phyloP scores from a whole-genome alignment of 1,140 invertebrate genomes.

The Myzus persicae region DNA sequence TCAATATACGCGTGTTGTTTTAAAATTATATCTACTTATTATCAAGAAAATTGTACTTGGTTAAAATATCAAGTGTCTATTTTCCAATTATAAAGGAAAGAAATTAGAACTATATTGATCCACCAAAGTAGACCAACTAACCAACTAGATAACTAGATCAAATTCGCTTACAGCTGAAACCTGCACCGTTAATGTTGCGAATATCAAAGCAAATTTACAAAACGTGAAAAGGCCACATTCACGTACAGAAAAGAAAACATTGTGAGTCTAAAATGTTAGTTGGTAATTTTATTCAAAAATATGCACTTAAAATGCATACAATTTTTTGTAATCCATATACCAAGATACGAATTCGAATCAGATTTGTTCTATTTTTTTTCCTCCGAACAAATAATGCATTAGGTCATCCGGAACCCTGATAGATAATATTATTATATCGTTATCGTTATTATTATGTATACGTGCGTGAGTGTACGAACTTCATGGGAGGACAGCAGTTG shows the following conservation, averaged over 20 bases:
- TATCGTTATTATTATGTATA: no score
- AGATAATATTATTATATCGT: no score
- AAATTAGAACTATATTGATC: background rate
- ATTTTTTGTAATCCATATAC: no score
- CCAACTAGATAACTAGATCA: no score
- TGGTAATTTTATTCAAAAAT: background rate
- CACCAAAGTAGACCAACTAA: background rate
- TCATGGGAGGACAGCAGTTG: no score
- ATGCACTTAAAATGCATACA: background rate
- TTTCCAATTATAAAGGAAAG: background rate
- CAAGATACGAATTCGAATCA: no score
- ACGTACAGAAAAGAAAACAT: background rate
- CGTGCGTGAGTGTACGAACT: no score
- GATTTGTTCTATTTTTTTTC: no score
- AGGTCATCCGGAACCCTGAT: no score
- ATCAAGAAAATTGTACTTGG: background rate
- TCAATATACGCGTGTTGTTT: background rate
- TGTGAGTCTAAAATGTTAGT: no score
- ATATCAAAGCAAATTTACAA: background rate
- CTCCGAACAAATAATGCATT: no score
- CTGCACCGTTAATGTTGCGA: background rate
- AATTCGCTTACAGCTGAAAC: no score
- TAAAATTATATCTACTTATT: background rate
- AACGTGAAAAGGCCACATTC: background rate
- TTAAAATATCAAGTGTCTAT: background rate